Evolutionary conservation across 2,113 vertebrate genomes (phyloP).

Genomic region (Xenopus borealis): DNA sequence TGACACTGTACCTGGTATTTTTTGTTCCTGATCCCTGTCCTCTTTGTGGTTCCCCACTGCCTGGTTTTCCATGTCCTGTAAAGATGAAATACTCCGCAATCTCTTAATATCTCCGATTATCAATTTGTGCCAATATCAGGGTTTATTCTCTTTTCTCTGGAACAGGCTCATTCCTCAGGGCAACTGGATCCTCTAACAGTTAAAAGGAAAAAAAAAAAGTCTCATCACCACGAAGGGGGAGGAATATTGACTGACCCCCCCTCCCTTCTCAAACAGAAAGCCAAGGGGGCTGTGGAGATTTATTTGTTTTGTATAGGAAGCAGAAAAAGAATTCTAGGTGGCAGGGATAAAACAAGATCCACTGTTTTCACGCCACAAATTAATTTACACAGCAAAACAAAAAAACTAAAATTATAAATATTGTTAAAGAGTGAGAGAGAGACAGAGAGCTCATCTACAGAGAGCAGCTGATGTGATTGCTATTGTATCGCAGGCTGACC

Average conservation of each 20-base stretch:
- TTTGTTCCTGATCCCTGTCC: neutral
- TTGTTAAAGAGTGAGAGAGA: neutral
- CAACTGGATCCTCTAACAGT: slow-evolving; percentile 21
- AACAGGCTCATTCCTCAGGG: slow-evolving; percentile 32
- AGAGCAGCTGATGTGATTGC: slow-evolving; percentile 61
- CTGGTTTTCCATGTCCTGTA: slow-evolving; percentile 26
- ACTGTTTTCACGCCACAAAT: neutral
- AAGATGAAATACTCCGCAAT: neutral
- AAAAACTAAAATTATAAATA: neutral
- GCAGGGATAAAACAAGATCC: neutral
- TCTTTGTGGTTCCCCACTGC: neutral
- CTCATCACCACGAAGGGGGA: slow-evolving; percentile 35
- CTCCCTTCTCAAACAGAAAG: slow-evolving; percentile 16
- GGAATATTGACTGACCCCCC: slow-evolving; percentile 22
- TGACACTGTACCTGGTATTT: slow-evolving; percentile 10
- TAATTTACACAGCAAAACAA: neutral
- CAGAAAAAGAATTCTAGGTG: neutral
- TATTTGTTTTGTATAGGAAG: neutral
- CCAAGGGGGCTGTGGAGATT: slow-evolving; percentile 34
- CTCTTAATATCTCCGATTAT: neutral
- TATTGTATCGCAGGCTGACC: slow-evolving; percentile 42
- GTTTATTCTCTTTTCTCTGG: neutral
- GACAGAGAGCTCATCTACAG: slow-evolving; percentile 31
- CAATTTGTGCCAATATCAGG: neutral
- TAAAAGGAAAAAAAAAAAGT: neutral